Evolutionary conservation across 2,797 vertebrate genomes (phyloP).

Genomic region (Spheniscus humboldti): DNA sequence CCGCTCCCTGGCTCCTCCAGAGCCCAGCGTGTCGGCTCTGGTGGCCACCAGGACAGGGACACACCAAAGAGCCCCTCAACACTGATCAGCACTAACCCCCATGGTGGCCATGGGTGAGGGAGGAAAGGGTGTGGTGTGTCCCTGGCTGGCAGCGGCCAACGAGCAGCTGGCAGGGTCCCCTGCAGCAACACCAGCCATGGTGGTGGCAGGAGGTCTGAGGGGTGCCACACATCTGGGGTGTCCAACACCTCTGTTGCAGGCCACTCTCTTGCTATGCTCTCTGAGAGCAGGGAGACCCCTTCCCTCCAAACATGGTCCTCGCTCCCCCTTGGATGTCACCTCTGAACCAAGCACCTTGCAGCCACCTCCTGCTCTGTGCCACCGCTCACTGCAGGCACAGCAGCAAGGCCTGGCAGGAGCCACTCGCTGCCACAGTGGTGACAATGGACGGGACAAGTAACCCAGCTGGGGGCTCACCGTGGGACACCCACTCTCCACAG

Average conservation of each 20-base stretch:
- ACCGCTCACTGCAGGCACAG: background rate
- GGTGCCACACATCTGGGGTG: background rate
- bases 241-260: background rate
- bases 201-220: background rate
- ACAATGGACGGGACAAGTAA: background rate
- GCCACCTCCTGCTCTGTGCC: background rate
- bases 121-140: background rate
- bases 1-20: background rate
- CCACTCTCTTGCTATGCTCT: background rate
- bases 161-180: background rate
- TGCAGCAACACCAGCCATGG: background rate
- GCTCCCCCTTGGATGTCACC: background rate
- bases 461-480: background rate
- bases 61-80: background rate
- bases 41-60: background rate
- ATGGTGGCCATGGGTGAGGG: background rate
- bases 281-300: background rate
- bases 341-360: background rate
- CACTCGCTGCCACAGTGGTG: background rate
- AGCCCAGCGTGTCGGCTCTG: rapidly evolving
- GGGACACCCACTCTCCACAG: background rate
- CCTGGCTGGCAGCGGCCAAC: background rate
- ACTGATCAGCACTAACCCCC: background rate
- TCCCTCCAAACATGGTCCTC: background rate
- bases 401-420: background rate